phyloP scores from a whole-genome alignment of 2,797 vertebrate species.

The Alca torda region DNA sequence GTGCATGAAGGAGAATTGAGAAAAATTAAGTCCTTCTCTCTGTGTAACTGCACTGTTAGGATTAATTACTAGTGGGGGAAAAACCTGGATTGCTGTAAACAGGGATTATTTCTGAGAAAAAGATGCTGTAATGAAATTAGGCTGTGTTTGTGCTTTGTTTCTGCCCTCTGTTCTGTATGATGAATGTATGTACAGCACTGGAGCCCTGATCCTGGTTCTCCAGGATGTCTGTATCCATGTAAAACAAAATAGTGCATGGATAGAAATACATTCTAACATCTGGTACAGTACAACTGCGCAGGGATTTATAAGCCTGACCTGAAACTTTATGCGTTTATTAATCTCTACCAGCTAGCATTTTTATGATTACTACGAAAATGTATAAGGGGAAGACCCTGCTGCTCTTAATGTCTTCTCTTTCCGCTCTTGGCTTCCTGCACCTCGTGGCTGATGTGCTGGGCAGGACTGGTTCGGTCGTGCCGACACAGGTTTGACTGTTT shows the following conservation, averaged over 20 bases:
- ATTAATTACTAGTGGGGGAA: background rate
- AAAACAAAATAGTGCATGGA: background rate
- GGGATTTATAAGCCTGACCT: background rate
- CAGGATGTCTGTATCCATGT: background rate
- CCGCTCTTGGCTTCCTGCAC: background rate
- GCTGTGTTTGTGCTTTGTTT: background rate
- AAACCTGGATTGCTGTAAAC: background rate
- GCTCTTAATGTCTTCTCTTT: background rate
- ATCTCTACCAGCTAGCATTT: background rate
- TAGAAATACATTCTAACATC: background rate
- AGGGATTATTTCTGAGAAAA: background rate
- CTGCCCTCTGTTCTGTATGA: background rate
- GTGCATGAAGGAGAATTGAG: background rate
- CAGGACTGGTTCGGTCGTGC: conserved; percentile 2
- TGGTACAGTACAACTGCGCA: rapidly evolving
- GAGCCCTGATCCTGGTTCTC: background rate
- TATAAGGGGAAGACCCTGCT: background rate
- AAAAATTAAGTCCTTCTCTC: background rate
- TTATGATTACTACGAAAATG: background rate
- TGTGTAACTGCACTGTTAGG: background rate
- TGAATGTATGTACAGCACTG: background rate
- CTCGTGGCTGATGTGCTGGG: background rate
- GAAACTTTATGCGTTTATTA: background rate
- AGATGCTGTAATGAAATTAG: background rate
- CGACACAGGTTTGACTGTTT: background rate